Percentiles rank a stretch among this genome's conserved stretches.
These are phyloP conservation scores for Oenanthe melanoleuca DNA, from an alignment of 2,113 vertebrate species.

Conservation along the genomic window DNA sequence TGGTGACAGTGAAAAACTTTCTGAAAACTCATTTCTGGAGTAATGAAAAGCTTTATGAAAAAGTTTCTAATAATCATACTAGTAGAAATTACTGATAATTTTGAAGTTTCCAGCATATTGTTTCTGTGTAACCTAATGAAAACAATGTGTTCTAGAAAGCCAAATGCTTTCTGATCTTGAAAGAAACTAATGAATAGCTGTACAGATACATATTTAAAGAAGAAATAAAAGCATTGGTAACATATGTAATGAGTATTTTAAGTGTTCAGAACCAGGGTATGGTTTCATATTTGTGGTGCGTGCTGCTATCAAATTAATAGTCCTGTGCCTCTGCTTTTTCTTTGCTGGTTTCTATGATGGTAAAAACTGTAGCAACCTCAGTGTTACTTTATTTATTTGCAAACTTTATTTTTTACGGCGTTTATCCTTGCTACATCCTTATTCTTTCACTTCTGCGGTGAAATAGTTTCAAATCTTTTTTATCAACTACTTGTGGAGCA, in stretches of 20 bases:
- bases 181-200: constrained; percentile 43
- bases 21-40: constrained; percentile 1
- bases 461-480: constrained; percentile 35
- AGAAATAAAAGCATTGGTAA: constrained; percentile 6
- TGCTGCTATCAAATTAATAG: background rate
- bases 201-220: background rate
- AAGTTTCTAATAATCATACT: background rate
- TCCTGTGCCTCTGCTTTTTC: background rate
- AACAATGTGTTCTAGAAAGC: constrained; percentile 17
- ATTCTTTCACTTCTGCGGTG: background rate
- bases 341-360: background rate
- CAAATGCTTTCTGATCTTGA: constrained; percentile 39
- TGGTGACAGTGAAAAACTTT: background rate
- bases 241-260: constrained; percentile 46
- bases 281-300: background rate
- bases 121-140: constrained; percentile 41
- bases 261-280: background rate
- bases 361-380: background rate
- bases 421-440: background rate
- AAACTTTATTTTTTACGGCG: background rate
- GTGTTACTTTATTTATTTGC: background rate
- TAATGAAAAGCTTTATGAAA: background rate
- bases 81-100: constrained; percentile 6
- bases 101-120: constrained; percentile 22
- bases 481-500: constrained; percentile 8